Conservation (phyloP, 2,797 vertebrate species). For the Helarctos malayanus region DNA sequence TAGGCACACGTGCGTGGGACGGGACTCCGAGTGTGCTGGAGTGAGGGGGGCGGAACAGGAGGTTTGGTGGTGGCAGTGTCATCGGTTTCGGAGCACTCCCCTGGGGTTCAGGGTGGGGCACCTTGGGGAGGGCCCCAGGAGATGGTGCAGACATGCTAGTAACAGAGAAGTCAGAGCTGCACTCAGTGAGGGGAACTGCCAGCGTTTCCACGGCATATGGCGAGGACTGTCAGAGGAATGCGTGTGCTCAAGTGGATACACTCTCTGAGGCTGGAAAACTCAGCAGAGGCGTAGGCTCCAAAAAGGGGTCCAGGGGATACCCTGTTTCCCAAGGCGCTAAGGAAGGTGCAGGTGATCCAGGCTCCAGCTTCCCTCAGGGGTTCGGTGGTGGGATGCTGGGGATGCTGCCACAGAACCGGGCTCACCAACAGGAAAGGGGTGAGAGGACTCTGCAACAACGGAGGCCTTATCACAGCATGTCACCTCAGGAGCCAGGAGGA, state of each 20-base stretch:
- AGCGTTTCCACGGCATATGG: accelerated
- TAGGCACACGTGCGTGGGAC: accelerated
- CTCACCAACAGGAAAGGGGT: background rate
- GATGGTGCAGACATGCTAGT: background rate
- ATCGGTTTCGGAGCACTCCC: background rate
- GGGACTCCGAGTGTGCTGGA: too few relatives aligned
- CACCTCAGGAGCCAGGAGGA: background rate
- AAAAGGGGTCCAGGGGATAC: background rate
- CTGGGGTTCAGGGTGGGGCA: background rate
- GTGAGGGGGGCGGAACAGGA: accelerated
- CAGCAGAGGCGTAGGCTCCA: background rate
- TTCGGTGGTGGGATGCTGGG: background rate
- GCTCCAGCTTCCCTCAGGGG: too few relatives aligned
- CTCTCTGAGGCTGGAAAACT: background rate
- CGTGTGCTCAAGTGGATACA: background rate
- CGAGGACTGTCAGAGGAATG: background rate
- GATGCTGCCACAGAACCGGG: background rate
- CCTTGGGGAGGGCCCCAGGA: background rate
- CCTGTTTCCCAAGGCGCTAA: background rate
- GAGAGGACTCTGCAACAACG: background rate
- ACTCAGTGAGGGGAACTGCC: background rate
- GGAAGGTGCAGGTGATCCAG: background rate
- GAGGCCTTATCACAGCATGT: accelerated
- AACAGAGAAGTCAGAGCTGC: too few relatives aligned
- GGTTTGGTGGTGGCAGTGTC: background rate